phyloP scores from a whole-genome alignment of 2,888 invertebrate species.

The Gastrophysa polygoni region DNA sequence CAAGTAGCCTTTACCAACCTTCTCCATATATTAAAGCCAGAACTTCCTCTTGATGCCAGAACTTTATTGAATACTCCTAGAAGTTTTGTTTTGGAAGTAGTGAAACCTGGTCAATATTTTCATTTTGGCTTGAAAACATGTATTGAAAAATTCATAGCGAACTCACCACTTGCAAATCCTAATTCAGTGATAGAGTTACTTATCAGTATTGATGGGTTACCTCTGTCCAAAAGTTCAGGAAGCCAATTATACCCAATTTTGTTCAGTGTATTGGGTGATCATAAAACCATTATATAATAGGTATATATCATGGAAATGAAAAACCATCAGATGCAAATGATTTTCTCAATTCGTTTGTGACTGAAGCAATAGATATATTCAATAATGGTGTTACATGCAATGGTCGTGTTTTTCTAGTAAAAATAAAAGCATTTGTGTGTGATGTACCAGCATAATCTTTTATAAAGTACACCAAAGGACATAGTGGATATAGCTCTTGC shows the following conservation, averaged over 20 bases:
- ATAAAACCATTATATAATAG: conserved; percentile 18
- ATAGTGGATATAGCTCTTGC: conserved; percentile 36
- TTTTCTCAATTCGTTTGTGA: conserved; percentile 29
- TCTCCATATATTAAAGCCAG: conserved; percentile 4
- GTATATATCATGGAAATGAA: conserved; percentile 25
- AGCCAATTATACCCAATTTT: conserved; percentile 20
- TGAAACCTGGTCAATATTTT: conserved; percentile 17
- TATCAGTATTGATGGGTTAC: conserved; percentile 16
- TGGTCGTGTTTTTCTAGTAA: conserved; percentile 18
- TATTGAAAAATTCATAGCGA: conserved; percentile 8
- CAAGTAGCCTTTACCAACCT: conserved; percentile 3
- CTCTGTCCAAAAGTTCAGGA: conserved; percentile 18
- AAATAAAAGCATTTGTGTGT: conserved; percentile 29
- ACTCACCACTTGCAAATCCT: background rate
- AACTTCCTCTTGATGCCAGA: conserved; percentile 11
- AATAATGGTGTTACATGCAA: conserved; percentile 27
- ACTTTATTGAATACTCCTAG: conserved; percentile 9
- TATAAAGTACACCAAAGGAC: conserved; percentile 30
- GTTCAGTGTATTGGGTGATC: conserved; percentile 7
- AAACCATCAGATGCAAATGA: conserved; percentile 24
- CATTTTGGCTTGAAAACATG: conserved; percentile 19
- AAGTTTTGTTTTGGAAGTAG: background rate
- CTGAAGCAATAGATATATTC: conserved; percentile 23
- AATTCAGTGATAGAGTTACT: background rate
- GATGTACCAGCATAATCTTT: conserved; percentile 28